These are phyloP conservation scores for Enhydra lutris DNA, from an alignment of 2,113 vertebrate species.

Conservation along the genomic window DNA sequence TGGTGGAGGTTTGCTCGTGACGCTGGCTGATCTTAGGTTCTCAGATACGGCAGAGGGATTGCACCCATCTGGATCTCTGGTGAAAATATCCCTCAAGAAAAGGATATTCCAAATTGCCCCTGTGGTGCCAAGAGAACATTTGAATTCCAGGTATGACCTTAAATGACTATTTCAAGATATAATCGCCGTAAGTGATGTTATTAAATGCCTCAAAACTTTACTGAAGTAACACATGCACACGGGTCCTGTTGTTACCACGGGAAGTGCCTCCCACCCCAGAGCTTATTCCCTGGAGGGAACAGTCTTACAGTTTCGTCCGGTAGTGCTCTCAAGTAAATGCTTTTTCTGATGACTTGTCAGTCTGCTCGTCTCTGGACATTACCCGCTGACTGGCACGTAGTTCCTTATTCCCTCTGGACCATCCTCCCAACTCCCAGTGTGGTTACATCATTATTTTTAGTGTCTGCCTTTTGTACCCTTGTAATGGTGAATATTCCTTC, in stretches of 20 bases:
- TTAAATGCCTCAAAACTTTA: neutral
- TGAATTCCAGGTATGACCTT: slow-evolving; percentile 93
- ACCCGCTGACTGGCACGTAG: neutral
- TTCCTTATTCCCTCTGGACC: neutral
- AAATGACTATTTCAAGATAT: neutral
- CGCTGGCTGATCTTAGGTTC: slow-evolving; percentile 83
- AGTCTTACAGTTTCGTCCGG: neutral
- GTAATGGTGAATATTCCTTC: neutral
- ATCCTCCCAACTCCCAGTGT: neutral
- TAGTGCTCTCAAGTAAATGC: neutral
- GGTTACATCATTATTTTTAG: neutral
- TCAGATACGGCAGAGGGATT: slow-evolving; percentile 91
- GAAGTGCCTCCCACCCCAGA: neutral
- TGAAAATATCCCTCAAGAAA: slow-evolving; percentile 86
- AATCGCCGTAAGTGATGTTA: neutral
- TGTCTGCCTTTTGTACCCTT: neutral
- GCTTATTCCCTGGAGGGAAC: neutral
- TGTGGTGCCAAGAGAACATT: slow-evolving; percentile 93
- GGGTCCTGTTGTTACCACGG: rapidly evolving
- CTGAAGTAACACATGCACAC: neutral
- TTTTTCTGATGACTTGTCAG: neutral
- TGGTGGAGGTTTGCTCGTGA: neutral
- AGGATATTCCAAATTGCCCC: slow-evolving; percentile 89
- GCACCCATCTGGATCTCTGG: slow-evolving; percentile 93
- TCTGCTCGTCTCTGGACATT: neutral